Base-by-base conservation (phyloP, 2,797 vertebrate genomes). In the Saxicola maurus region DNA sequence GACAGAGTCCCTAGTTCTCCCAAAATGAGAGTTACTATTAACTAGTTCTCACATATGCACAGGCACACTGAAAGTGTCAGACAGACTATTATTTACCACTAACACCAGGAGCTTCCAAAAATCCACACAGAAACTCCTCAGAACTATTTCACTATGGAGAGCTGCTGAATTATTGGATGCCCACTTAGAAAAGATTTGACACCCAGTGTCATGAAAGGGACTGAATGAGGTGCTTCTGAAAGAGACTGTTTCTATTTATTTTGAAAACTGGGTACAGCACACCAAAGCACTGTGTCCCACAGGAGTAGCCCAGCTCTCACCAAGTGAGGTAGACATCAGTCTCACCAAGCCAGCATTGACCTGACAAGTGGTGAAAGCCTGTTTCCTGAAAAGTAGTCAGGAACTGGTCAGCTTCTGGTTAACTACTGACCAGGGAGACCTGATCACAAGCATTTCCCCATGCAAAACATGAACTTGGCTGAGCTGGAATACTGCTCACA, bases 351-450 rank as follows among this genome's bases (percentile, higher is more conserved):
- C 45, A n/a, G 49, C 5, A 1, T 0, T 55, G 46, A 40, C 18
- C 40, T 28, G 24, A 30, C 18, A 40, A 0, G 0, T 5, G 13
- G 11, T 11, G 18, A 55, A 37, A 42, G 7, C 2, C 5, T 31
- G 9, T 46, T 49, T 30, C 53, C 67, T 60, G 37, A 43, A 86
- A 91, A 71, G 45, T 15, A 38, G 6, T 21, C 57, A 49, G 48
- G 27, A 49, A 17, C 75, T 67, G 27, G 27, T 42, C 4, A 30
- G 13, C 30, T 76, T 24, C 75, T 69, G n/a, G 25, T 45, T 4
- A 30, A 13, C n/a, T 76, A 17, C 25, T 53, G 52, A 51, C 10
- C 43, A 85, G 37, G 15, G 13, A 71, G 20, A 24, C 13, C 60
- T 43, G 18, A 69, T 28, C 57, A 73, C 45, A 77, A 23, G 33